These are phyloP conservation scores for Takifugu rubripes DNA, from an alignment of 2,797 vertebrate species.

Conservation along the genomic window DNA sequence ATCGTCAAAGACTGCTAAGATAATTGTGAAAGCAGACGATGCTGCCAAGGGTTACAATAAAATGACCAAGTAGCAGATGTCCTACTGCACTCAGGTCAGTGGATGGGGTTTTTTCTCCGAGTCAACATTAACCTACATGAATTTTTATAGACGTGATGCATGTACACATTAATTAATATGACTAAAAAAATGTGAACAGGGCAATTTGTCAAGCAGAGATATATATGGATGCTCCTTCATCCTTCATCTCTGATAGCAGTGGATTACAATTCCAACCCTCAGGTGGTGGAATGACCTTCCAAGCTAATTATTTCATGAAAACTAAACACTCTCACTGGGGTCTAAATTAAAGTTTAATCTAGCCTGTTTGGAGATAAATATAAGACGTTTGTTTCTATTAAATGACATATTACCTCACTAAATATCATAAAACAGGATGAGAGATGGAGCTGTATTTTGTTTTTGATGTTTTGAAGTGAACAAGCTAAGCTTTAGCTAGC, in stretches of 20 bases:
- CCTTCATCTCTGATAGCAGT: constrained; percentile 30
- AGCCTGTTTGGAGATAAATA: constrained; percentile 38
- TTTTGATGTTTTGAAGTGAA: not conserved
- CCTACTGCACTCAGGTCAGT: constrained; percentile 38
- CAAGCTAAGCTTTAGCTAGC: no score
- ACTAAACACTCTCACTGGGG: constrained; percentile 55
- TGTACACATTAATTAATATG: constrained; percentile 57
- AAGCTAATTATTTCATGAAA: constrained; percentile 69
- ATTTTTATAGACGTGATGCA: constrained; percentile 40
- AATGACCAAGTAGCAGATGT: constrained; percentile 38
- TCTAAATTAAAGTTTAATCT: constrained; percentile 55
- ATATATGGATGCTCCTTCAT: constrained; percentile 49
- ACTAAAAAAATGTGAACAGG: constrained; percentile 38
- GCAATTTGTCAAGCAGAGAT: constrained; percentile 54
- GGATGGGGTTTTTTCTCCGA: constrained; percentile 26
- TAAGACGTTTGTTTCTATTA: constrained; percentile 29
- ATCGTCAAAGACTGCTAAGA: constrained; percentile 22
- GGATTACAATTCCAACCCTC: constrained; percentile 57
- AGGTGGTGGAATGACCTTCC: constrained; percentile 69
- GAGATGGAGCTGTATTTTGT: not conserved
- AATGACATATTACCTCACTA: not conserved
- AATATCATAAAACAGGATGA: not conserved
- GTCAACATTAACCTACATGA: constrained; percentile 24
- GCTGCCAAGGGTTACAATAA: constrained; percentile 41
- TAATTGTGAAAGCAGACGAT: constrained; percentile 42